Evolutionary conservation across 2,113 vertebrate genomes (phyloP), one percentile per base, ranked within the genome.

Genomic region (Brachionichthys hirsutus): DNA sequence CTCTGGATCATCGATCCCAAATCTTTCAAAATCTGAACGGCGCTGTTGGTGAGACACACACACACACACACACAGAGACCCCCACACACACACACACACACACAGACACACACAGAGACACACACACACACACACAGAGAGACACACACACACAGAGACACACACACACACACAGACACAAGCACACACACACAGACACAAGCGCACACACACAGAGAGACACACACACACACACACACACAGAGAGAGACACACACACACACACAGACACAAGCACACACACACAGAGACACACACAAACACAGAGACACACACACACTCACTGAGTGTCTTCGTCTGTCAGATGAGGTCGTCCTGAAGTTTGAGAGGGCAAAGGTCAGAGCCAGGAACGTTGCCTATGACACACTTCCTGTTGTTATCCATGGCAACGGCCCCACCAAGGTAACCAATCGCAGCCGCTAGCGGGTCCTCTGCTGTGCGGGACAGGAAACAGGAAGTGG

Each of bases 1-100:
- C 75, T 4, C 75, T 88, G 51, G 86, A 88, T 9, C 86, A 88
- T 52, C 86, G 80, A 3, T 85, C 86, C 44, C 15, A 63, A 14
- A 88, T 88, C 65, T 88, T 88, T 80, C 86, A 88, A 45, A 88
- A 88, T 18, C 82, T 88, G 40, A 86, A 88, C n/a, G 86, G 86
- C 52, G 86, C 86, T 1, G 81, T 88, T 10, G 86, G 86, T 88
- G 36, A 84, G 86, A 45, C 19, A 6, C 44, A 35, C 44, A 19
- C 52, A 46, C 57, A 41, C 45, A 34, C 51, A 56, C 22, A 52
- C 43, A 61, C 56, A 59, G n/a, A n/a, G n/a, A n/a, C n/a, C n/a
- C n/a, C n/a, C 15, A 58, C 60, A 22, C 13, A 35, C 15, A 46
- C 44, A 49, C 38, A 50, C 44, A 49, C 44, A 40, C 42, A 34